Percentiles rank a stretch among this genome's conserved stretches.
Conservation (phyloP, 2,113 vertebrate genomes). For the Cyanoramphus novaezelandiae region DNA sequence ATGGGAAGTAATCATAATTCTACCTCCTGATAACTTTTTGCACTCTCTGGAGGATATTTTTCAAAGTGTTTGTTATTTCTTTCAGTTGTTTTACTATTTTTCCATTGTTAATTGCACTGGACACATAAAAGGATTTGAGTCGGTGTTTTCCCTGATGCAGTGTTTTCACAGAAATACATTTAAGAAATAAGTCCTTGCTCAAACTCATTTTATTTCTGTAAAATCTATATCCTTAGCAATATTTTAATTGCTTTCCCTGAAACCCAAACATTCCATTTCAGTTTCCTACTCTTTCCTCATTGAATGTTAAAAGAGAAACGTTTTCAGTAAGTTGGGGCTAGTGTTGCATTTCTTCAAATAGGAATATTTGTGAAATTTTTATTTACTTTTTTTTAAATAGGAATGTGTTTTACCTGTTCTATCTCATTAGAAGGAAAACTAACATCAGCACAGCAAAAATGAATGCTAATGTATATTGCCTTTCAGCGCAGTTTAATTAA, state of each 20-base stretch:
- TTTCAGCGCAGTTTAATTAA: conserved; percentile 72
- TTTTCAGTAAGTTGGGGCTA: neutral
- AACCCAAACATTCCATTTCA: neutral
- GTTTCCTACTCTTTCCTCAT: neutral
- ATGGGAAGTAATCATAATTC: neutral
- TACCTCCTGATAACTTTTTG: neutral
- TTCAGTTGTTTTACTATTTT: neutral
- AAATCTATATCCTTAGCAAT: neutral
- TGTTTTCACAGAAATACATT: neutral
- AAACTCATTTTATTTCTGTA: neutral
- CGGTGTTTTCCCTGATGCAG: neutral
- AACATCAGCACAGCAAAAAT: conserved; percentile 1
- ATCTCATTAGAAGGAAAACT: neutral
- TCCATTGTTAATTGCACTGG: neutral
- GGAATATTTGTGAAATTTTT: neutral
- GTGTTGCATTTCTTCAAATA: neutral
- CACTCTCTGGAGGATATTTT: neutral
- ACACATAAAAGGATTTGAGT: neutral
- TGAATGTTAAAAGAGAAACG: neutral
- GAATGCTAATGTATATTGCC: neutral
- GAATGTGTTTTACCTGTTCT: neutral
- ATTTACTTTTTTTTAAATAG: neutral
- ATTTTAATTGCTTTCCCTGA: neutral
- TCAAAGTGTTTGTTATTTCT: neutral
- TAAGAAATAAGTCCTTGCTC: neutral